Evolutionary conservation across 2,888 invertebrate genomes (phyloP), one percentile per base, ranked within the genome.

Genomic region (Cantharis flavilabris): DNA sequence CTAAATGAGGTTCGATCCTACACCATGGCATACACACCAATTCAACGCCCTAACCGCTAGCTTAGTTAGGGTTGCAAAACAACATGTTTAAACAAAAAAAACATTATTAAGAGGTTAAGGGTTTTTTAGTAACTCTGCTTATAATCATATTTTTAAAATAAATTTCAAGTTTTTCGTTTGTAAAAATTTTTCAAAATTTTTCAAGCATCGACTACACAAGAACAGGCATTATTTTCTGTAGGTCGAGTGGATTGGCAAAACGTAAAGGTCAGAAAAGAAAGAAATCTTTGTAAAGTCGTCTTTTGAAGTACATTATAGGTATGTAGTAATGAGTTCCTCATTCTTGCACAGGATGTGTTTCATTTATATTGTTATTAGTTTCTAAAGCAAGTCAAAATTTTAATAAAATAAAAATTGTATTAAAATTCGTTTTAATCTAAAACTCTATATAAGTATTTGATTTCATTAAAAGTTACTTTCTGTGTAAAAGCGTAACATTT

Each of bases 381-480:
- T 33, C 33, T 33, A 33, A 33, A 33, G 33, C 33, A 33, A 33
- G 49, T n/a, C n/a, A 49, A 49, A 33, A 49, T n/a, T 49, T 49
- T 49, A 20, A 67, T 23, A 67, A 67, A 23, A 67, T 20, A 75
- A 65, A 77, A 77, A 77, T 33, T 74, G 75, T 71, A 74, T 70
- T 71, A 49, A 77, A 70, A 74, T 69, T 73, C 71, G 71, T 69
- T 69, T 62, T 49, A 49, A 49, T 49, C 72, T 23, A 69, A 69
- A 75, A 62, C 72, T 75, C 73, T 72, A 70, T 18, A 49, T 71
- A 71, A 73, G 26, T 71, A 73, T 70, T 63, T 77, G 73, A 77
- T 77, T 77, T 77, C 77, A 72, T 77, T 77, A 77, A 77, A 77
- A 77, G 75, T 77, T 77, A 75, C 49, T 71, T 74, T 77, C 77